Conservation (phyloP, 2,797 vertebrate genomes). For the Phoebastria nigripes region DNA sequence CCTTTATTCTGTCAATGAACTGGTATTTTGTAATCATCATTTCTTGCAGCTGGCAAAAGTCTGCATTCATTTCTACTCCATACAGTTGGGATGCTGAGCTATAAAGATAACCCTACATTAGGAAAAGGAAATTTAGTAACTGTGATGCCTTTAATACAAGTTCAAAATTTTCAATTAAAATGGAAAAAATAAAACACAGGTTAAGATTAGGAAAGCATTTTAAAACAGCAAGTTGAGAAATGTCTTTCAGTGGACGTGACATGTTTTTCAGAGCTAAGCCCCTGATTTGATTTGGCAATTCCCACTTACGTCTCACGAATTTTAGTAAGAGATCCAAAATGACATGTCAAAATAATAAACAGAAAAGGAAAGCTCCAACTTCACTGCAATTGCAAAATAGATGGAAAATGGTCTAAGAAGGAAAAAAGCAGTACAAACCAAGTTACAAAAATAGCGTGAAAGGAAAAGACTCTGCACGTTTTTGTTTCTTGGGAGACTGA, state of each 20-base stretch:
- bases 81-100: slow-evolving; percentile 84
- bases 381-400: neutral
- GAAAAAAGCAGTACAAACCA: neutral
- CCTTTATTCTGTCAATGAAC: slow-evolving; percentile 86
- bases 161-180: neutral
- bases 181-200: neutral
- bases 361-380: neutral
- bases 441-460: neutral
- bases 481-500: neutral
- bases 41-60: slow-evolving; percentile 89
- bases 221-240: neutral
- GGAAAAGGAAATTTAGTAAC: slow-evolving; percentile 45
- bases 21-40: slow-evolving; percentile 83
- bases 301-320: neutral
- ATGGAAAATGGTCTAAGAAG: neutral
- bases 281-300: slow-evolving; percentile 9
- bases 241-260: neutral
- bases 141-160: neutral
- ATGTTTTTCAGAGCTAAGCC: neutral
- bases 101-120: slow-evolving; percentile 85
- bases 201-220: neutral
- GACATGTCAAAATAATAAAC: neutral
- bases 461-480: neutral
- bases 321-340: neutral
- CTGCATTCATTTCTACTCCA: slow-evolving; percentile 88